Evolutionary conservation across 2,888 invertebrate species (phyloP).

Genomic region (Zaprionus lineosus): DNA sequence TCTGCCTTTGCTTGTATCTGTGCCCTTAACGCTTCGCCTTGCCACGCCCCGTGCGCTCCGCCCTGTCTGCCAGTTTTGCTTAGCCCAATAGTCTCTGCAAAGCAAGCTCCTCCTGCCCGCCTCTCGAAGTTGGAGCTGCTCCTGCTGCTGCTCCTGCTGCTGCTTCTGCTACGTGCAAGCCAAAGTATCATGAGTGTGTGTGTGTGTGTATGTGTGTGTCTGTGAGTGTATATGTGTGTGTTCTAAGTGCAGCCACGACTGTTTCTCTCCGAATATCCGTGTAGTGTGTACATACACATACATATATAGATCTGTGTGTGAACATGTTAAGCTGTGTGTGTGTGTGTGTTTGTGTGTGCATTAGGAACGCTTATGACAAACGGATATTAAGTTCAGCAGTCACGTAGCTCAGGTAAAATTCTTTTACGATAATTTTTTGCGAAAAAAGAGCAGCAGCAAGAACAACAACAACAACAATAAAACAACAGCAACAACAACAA

Average conservation of each 20-base stretch:
- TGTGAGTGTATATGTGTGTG: conserved; percentile 12
- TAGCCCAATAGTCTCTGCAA: conserved; percentile 3
- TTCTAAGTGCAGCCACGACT: conserved; percentile 58
- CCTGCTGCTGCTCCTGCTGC: too few species aligned
- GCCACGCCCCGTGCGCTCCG: neutral
- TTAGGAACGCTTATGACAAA: conserved; percentile 71
- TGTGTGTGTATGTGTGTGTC: conserved; percentile 17
- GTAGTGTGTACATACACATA: conserved; percentile 2
- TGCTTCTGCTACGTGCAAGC: conserved; percentile 51
- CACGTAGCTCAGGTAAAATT: conserved; percentile 81
- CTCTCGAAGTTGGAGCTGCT: too few species aligned
- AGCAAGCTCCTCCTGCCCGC: conserved; percentile 27
- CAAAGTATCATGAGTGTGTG: neutral
- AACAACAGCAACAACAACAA: conserved; percentile 6
- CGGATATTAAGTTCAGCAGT: conserved; percentile 77
- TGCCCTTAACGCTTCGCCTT: neutral
- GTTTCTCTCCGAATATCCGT: conserved; percentile 8
- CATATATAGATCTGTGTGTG: too few species aligned
- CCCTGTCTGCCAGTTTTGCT: neutral
- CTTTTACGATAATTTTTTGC: conserved; percentile 79
- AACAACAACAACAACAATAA: conserved; percentile 17
- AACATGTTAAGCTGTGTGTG: conserved; percentile 11
- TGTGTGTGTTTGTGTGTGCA: conserved; percentile 49
- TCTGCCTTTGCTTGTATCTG: neutral
- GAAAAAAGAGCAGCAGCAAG: conserved; percentile 31